Percentiles rank a stretch among this genome's conserved stretches.
Conservation (phyloP, 2,113 vertebrate genomes). For the Chionomys nivalis region DNA sequence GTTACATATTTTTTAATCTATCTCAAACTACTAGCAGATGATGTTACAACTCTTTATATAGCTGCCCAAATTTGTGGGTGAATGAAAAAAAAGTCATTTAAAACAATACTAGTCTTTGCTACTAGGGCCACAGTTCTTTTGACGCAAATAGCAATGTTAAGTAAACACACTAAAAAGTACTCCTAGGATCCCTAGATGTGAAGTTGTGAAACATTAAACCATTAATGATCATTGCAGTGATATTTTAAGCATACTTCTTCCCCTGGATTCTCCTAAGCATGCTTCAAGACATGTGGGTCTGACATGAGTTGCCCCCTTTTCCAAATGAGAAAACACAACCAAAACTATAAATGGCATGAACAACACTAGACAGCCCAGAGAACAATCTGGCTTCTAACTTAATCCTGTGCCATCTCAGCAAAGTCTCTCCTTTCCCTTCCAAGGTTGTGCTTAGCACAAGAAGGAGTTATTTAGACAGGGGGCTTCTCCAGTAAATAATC, state of each 20-base stretch:
- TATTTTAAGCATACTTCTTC: background rate
- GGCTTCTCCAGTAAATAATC: background rate
- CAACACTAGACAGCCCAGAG: background rate
- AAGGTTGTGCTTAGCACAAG: background rate
- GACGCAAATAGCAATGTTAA: background rate
- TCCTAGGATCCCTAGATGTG: background rate
- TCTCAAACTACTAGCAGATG: background rate
- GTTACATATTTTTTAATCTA: background rate
- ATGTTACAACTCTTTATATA: background rate
- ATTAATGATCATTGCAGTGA: background rate
- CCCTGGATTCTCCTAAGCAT: background rate
- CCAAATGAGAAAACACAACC: conserved; percentile 15
- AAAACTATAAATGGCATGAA: background rate
- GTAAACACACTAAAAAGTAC: background rate
- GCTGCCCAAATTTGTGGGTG: background rate
- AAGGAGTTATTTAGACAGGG: background rate
- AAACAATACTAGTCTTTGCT: background rate
- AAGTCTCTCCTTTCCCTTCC: background rate
- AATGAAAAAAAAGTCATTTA: background rate
- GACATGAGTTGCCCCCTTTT: conserved; percentile 45
- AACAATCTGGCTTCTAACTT: background rate
- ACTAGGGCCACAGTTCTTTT: background rate
- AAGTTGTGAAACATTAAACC: conserved; percentile 26
- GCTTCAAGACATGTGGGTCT: background rate
- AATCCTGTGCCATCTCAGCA: background rate